Evolutionary conservation across 2,113 vertebrate genomes (phyloP), one percentile per base, ranked within the genome.

Genomic region (Cranoglanis bouderius): DNA sequence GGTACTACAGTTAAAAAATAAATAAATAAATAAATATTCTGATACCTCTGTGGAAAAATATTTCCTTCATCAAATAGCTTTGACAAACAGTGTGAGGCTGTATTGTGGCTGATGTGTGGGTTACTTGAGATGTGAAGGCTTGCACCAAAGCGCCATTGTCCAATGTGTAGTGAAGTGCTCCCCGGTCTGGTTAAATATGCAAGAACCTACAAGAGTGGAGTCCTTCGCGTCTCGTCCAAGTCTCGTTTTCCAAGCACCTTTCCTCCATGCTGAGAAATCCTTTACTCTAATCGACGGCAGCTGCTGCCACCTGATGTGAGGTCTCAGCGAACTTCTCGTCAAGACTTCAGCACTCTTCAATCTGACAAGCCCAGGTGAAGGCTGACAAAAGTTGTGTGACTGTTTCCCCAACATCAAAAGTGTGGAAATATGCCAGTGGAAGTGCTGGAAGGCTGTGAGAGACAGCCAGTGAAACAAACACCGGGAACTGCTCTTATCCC

Each of bases 351-450:
- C 29, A 65, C 74, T 88, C 51, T 72, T 75, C 88, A 78, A 87
- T 84, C 85, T 92, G 89, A 90, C 91, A 91, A 89, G 90, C 84
- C 77, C 86, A 88, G 88, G 86, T 83, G 65, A 82, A 91, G 82
- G 86, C 88, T 90, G 85, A 90, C 90, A 91, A 90, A 91, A 92
- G 87, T 89, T 92, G 87, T 87, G 75, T 77, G 88, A 87, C 90
- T 90, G 86, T 86, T 90, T 90, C 81, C 85, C 85, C 21, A 63
- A 88, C 90, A 90, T 90, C 89, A 91, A 87, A 90, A 88, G 82
- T 88, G 89, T 80, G 72, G 85, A 85, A 87, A 84, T 82, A 85
- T 89, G 88, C 85, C 85, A 80, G 77, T 84, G 83, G 88, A 88
- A 87, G 92, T 77, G 78, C 77, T 77, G 88, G 75, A 87, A 87